A percentile compares a stretch with the other conserved stretches of the same genome.
These are phyloP conservation scores for Ochotona princeps DNA, from an alignment of 2,113 vertebrate genomes.

Conservation along the genomic window DNA sequence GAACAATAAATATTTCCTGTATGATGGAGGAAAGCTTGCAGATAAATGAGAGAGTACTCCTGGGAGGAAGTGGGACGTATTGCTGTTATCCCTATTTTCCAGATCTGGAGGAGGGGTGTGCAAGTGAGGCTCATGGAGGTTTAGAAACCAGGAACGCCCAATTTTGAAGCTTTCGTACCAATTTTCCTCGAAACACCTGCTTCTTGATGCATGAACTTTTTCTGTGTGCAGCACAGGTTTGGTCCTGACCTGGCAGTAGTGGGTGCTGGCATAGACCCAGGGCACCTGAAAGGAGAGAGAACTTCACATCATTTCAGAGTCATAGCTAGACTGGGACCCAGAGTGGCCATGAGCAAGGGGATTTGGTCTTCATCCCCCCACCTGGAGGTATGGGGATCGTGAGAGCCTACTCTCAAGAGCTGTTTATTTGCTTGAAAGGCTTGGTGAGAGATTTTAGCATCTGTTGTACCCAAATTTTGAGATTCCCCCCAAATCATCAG, in stretches of 20 bases:
- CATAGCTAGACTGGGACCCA: not conserved
- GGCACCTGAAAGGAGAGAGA: not conserved
- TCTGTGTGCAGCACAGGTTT: not conserved
- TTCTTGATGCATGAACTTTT: not conserved
- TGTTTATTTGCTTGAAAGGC: too few species aligned
- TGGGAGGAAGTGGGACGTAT: not conserved
- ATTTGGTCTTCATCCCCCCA: not conserved
- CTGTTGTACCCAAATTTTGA: too few species aligned
- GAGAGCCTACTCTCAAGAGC: too few species aligned
- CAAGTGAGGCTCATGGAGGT: not conserved
- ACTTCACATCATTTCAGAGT: not conserved
- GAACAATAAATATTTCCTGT: conserved; percentile 37
- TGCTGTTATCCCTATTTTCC: not conserved
- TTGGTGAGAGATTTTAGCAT: too few species aligned
- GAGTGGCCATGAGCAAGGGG: too few species aligned
- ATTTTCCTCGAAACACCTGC: not conserved
- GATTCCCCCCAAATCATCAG: too few species aligned
- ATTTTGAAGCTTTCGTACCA: not conserved
- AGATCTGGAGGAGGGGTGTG: not conserved
- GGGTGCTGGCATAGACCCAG: not conserved
- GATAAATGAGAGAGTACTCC: not conserved
- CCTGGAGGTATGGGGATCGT: fast-evolving
- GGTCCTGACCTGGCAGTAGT: fast-evolving
- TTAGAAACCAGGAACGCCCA: not conserved
- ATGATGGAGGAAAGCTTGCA: not conserved